Percentiles rank a stretch among this genome's conserved stretches.
Conservation (phyloP, 2,113 vertebrate genomes). For the Laticauda colubrina region DNA sequence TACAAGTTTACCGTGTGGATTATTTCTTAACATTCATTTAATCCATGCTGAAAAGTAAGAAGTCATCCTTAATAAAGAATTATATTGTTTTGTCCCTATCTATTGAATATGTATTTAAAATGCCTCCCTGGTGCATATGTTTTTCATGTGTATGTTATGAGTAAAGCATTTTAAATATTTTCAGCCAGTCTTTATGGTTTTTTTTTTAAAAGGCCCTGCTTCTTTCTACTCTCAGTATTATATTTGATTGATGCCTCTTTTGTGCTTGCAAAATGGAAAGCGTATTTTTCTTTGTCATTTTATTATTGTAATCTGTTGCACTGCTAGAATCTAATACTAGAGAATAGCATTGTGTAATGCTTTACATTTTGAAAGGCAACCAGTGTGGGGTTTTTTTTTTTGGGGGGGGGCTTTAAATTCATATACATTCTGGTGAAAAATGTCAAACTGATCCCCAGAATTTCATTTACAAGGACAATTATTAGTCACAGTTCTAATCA, state of each 20-base stretch:
- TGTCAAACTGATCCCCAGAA: background rate
- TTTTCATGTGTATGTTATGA: conserved; percentile 19
- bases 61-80: conserved; percentile 54
- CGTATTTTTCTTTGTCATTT: conserved; percentile 55
- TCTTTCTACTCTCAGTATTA: conserved; percentile 40
- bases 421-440: conserved; percentile 34
- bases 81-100: conserved; percentile 39
- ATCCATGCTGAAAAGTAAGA: conserved; percentile 28
- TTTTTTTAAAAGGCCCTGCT: conserved; percentile 26
- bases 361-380: conserved; percentile 40
- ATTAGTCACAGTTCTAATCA: background rate
- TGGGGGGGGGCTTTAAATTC: background rate
- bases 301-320: conserved; percentile 53
- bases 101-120: conserved; percentile 48
- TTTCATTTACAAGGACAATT: conserved; percentile 9
- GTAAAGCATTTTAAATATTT: conserved; percentile 55
- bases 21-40: conserved; percentile 44
- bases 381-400: background rate
- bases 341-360: conserved; percentile 18
- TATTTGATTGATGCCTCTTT: conserved; percentile 55
- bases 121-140: conserved; percentile 22
- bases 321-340: conserved; percentile 44
- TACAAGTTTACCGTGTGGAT: conserved; percentile 19
- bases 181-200: conserved; percentile 48
- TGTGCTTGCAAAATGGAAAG: conserved; percentile 41